Evolutionary conservation across 1,140 invertebrate genomes (phyloP).

Genomic region (Drosophila parabipectinata): DNA sequence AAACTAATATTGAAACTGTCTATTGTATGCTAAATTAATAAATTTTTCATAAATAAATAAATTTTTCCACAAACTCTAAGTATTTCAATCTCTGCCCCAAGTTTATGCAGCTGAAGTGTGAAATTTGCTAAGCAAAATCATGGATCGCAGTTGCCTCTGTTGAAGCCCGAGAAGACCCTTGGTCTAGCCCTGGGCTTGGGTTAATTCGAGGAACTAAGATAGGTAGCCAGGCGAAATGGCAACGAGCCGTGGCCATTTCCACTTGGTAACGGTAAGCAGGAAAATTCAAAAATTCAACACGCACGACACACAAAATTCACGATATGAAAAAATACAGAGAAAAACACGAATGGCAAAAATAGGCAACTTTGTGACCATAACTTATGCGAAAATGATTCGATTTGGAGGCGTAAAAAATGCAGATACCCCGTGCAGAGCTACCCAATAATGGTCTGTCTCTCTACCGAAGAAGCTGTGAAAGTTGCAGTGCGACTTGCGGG

Average conservation of each 20-base stretch:
- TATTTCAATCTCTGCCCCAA: slow-evolving; percentile 10
- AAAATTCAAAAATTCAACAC: slow-evolving; percentile 49
- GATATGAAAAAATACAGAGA: not conserved
- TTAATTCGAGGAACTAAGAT: slow-evolving; percentile 26
- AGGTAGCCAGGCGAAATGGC: slow-evolving; percentile 54
- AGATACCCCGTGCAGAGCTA: slow-evolving; percentile 52
- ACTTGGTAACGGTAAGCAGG: slow-evolving; percentile 60
- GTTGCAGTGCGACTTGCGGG: slow-evolving; percentile 49
- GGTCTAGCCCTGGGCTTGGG: slow-evolving; percentile 11
- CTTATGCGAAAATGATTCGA: slow-evolving; percentile 65
- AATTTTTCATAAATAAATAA: too few relatives aligned
- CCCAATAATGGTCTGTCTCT: slow-evolving; percentile 49
- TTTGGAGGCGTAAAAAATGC: slow-evolving; percentile 60
- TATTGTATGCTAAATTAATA: too few relatives aligned
- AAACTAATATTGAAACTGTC: too few relatives aligned
- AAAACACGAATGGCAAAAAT: slow-evolving; percentile 6
- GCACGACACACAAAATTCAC: slow-evolving; percentile 48
- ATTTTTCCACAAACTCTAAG: not conserved
- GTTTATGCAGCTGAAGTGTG: slow-evolving; percentile 40
- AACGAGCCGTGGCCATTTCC: slow-evolving; percentile 57
- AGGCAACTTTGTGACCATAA: slow-evolving; percentile 60
- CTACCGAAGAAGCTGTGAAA: slow-evolving; percentile 64
- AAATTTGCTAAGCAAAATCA: slow-evolving; percentile 45
- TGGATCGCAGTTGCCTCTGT: slow-evolving; percentile 10
- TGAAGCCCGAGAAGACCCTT: slow-evolving; percentile 12